phyloP scores from a whole-genome alignment of 2,797 vertebrate species.

The Streptopelia turtur region DNA sequence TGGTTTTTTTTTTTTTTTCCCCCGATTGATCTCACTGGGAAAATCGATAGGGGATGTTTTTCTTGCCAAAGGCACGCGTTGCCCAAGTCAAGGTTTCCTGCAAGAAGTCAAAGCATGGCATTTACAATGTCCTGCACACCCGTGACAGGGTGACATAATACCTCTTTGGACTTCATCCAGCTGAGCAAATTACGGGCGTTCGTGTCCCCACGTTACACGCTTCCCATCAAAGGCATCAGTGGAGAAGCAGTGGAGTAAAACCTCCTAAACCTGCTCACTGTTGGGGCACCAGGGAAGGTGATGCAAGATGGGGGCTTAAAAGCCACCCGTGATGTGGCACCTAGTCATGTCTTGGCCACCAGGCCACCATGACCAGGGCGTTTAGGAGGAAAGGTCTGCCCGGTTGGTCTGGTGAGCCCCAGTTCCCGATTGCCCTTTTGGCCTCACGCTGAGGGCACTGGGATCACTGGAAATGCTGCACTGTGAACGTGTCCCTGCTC shows the following conservation, averaged over 20 bases:
- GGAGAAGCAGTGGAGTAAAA: not conserved
- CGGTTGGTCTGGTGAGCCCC: rapidly evolving
- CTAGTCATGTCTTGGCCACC: not conserved
- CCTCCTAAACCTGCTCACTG: not conserved
- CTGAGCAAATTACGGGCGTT: not conserved
- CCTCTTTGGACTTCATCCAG: slow-evolving; percentile 1
- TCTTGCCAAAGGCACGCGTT: not conserved
- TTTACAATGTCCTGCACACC: slow-evolving; percentile 40
- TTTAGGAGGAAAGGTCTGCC: too few relatives aligned
- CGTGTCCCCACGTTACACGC: not conserved
- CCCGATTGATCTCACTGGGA: not conserved
- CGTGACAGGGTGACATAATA: slow-evolving; percentile 36
- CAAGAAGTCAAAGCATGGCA: slow-evolving; percentile 37
- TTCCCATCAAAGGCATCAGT: not conserved
- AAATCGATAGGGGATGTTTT: slow-evolving; percentile 38
- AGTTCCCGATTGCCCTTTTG: rapidly evolving
- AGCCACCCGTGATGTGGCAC: rapidly evolving
- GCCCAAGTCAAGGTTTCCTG: slow-evolving; percentile 23
- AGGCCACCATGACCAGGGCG: not conserved
- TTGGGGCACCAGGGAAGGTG: not conserved
- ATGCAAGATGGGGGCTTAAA: not conserved
- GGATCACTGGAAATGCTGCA: not conserved
- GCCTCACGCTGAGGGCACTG: rapidly evolving
- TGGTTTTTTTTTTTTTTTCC: too few relatives aligned
- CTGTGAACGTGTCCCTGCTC: not conserved